Evolutionary conservation across 1,140 invertebrate genomes (phyloP), one percentile per base, ranked within the genome.

Genomic region (Melipona quadrifasciata): DNA sequence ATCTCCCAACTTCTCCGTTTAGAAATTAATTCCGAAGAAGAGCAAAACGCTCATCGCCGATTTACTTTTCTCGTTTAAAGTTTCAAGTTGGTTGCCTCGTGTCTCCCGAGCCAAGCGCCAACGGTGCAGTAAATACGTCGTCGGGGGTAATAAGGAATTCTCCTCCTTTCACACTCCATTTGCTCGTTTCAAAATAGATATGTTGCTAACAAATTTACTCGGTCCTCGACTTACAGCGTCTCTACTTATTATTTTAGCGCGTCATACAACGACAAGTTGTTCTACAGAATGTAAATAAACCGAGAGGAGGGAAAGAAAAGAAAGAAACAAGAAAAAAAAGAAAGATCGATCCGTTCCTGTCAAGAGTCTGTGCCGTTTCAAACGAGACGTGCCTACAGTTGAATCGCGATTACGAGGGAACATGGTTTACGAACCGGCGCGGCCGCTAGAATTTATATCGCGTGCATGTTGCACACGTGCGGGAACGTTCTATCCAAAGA

Each of bases 391-490:
- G 19, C 72, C 17, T 47, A 47, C 58, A 47, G 51, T 16, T 4
- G 24, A 8, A 53, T 67, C 31, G 64, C 72, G 51, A 53, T 17
- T n/a, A 80, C 27, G 82, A 51, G 61, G 68, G 58, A 82, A 85
- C 67, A 79, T 73, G 68, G 64, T 73, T 86, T 86, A 79, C 64
- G 84, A 73, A 68, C 67, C 79, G 80, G 77, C 27, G n/a, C 79
- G 80, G 68, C 24, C 14, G 83, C 21, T 24, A 68, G 71, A 88
- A 88, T 89, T 88, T 79, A 76, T 72, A 71, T 85, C 80, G 83
- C 75, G 76, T 61, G 77, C 86, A 81, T 67, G 68, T 78, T 68
- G 67, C 64, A 72, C 72, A 84, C 74, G 65, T 73, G 64, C 17
- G 16, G 77, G 34, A 78, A 87, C 65, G 73, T 86, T 73, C 55